These are phyloP conservation scores for Zoanthus sociatus DNA, from an alignment of 92 coral and sea anemone genomes.

Conservation along the genomic window DNA sequence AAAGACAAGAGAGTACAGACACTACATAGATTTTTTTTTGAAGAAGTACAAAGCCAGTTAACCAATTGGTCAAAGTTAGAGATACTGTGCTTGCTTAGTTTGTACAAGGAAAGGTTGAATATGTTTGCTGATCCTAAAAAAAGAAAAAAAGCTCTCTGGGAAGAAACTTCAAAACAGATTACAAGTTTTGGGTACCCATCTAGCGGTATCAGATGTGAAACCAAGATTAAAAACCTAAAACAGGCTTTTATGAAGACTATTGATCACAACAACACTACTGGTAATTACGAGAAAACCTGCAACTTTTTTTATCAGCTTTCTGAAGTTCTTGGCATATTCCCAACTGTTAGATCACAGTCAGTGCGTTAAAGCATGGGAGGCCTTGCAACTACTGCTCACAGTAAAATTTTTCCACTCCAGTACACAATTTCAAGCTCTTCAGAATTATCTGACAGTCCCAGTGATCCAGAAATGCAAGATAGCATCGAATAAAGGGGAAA, in stretches of 20 bases:
- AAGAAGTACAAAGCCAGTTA: no score
- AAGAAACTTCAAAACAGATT: slow-evolving; percentile 43
- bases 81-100: slow-evolving; percentile 12
- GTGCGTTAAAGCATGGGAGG: slow-evolving; percentile 46
- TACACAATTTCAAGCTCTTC: slow-evolving; percentile 14
- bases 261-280: slow-evolving; percentile 48
- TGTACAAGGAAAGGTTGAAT: slow-evolving; percentile 24
- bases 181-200: slow-evolving; percentile 22
- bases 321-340: slow-evolving; percentile 45
- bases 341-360: slow-evolving; percentile 35
- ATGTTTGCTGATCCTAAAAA: slow-evolving; percentile 41
- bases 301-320: slow-evolving; percentile 42
- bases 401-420: not conserved
- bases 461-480: slow-evolving; percentile 14
- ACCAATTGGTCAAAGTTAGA: slow-evolving; percentile 48
- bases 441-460: slow-evolving; percentile 1
- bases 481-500: slow-evolving; percentile 1
- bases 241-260: slow-evolving; percentile 46
- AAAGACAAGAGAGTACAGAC: not conserved
- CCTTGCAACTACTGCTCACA: not conserved
- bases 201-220: slow-evolving; percentile 27
- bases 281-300: slow-evolving; percentile 39
- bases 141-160: slow-evolving; percentile 24
- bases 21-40: no score
- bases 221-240: slow-evolving; percentile 49